Conservation (phyloP, 1,140 invertebrate species). For the Ephestia elutella region DNA sequence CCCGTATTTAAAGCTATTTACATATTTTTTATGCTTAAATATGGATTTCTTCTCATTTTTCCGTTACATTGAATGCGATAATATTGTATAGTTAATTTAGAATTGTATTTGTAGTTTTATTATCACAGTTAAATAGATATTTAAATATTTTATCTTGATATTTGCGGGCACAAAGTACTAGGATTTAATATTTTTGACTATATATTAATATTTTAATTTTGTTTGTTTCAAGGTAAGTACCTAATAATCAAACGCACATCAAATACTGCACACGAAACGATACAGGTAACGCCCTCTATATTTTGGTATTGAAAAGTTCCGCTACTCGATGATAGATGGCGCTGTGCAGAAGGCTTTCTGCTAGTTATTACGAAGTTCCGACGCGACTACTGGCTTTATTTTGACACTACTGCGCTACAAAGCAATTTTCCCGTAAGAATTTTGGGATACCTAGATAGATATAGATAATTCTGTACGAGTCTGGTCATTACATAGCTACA, state of each 20-base stretch:
- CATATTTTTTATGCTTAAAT: neutral
- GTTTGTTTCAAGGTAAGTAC: slow-evolving; percentile 37
- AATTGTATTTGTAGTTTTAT: neutral
- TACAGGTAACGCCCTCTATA: slow-evolving; percentile 34
- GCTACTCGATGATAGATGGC: slow-evolving; percentile 22
- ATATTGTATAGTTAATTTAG: neutral
- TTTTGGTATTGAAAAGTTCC: slow-evolving; percentile 17
- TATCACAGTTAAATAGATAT: no score
- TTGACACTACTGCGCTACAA: no score
- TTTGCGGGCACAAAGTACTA: no score
- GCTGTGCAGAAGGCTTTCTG: no score
- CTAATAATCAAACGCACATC: neutral
- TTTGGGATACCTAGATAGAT: no score
- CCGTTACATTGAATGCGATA: slow-evolving; percentile 5
- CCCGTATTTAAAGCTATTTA: neutral
- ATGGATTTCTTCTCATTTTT: neutral
- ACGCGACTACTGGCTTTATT: no score
- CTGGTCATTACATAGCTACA: no score
- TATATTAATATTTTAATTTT: neutral
- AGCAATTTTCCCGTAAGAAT: no score
- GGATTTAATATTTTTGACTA: no score
- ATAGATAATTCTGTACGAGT: no score
- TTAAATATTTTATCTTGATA: no score
- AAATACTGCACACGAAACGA: neutral
- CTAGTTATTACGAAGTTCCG: no score